Percentiles rank a stretch among this genome's conserved stretches.
Conservation (phyloP, 2,797 vertebrate genomes). For the Coccyzus lansbergi region DNA sequence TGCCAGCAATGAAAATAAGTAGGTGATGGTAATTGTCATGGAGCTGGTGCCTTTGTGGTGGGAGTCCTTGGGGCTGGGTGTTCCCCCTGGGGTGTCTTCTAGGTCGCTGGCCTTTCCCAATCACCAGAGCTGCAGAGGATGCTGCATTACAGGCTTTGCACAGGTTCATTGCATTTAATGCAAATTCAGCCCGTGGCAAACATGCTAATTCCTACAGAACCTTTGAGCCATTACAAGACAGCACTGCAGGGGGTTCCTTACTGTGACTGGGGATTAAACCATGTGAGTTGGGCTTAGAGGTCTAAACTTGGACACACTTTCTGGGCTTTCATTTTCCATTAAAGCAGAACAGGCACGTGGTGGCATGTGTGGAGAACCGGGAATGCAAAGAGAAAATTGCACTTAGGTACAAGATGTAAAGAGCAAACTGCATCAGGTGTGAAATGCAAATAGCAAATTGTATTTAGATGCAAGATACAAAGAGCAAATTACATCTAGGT, state of each 20-base stretch:
- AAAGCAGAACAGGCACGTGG: accelerated
- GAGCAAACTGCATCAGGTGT: no score
- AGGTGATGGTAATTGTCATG: neutral
- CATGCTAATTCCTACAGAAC: neutral
- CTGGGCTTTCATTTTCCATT: neutral
- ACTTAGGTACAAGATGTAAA: neutral
- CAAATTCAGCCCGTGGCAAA: neutral
- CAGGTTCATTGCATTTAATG: neutral
- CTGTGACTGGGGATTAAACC: accelerated
- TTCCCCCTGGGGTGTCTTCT: neutral
- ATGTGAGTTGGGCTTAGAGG: neutral
- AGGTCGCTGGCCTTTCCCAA: neutral
- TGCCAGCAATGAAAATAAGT: conserved; percentile 85
- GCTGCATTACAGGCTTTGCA: neutral
- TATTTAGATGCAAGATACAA: neutral
- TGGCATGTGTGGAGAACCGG: neutral
- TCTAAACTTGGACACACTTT: neutral
- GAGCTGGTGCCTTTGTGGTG: neutral
- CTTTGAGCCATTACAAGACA: neutral
- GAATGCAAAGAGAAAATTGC: neutral
- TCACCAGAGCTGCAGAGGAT: neutral
- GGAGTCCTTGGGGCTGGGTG: neutral
- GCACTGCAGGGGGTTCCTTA: neutral
- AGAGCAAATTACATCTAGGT: neutral
- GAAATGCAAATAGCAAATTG: neutral